These are phyloP conservation scores for Agrypnia vestita DNA, from an alignment of 1,140 invertebrate species.

Conservation along the genomic window DNA sequence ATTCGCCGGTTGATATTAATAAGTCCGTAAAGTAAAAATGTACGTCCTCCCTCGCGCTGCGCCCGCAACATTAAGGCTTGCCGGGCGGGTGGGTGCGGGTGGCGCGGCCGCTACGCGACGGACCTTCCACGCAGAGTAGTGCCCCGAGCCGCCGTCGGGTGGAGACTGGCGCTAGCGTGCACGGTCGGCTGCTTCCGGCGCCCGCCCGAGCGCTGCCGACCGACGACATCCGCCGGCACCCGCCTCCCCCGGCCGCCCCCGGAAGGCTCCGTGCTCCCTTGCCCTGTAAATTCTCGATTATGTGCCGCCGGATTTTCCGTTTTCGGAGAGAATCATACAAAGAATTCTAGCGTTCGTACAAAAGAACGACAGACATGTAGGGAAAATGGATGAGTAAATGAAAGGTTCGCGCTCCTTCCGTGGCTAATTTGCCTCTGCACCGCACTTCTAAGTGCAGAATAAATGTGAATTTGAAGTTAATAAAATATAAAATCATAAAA, in stretches of 20 bases:
- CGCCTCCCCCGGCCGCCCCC: constrained; percentile 23
- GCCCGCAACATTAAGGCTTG: background rate
- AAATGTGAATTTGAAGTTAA: no score
- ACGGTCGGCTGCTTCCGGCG: constrained; percentile 25
- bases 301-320: constrained; percentile 29
- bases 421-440: no score
- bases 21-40: constrained; percentile 20
- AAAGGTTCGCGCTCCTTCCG: no score
- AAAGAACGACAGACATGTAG: no score
- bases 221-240: constrained; percentile 2
- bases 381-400: no score
- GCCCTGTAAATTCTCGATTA: constrained; percentile 39
- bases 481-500: no score
- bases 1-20: constrained; percentile 37
- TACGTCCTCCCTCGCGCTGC: background rate
- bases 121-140: constrained; percentile 16
- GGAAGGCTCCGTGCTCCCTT: constrained; percentile 28
- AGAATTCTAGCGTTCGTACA: background rate
- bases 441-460: no score
- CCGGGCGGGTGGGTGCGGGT: background rate
- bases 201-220: constrained; percentile 20
- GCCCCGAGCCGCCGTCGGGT: constrained; percentile 41
- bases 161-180: constrained; percentile 48
- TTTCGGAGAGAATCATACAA: constrained; percentile 15
- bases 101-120: background rate